Evolutionary conservation across 1,140 invertebrate species (phyloP), one percentile per base, ranked within the genome.

Genomic region (Eurytemora carolleeae): DNA sequence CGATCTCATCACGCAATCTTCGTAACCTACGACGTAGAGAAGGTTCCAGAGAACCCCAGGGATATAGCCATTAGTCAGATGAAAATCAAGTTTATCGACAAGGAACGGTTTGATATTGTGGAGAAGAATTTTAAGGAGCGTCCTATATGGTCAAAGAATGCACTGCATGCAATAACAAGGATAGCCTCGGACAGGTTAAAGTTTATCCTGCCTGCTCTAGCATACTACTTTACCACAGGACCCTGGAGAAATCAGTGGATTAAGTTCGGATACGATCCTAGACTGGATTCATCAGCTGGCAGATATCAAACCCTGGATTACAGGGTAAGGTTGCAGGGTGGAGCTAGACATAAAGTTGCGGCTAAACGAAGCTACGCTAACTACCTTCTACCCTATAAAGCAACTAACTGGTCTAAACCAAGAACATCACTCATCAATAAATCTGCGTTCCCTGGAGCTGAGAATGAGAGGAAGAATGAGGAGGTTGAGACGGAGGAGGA

Each of bases 191-290:
- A 80, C 19, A 78, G 80, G 24, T 69, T 92, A 0, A 92, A 87
- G 72, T 78, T 80, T 67, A 76, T 93, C 26, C 72, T 94, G 52
- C 87, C 90, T 0, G 77, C 80, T 23, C 71, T 87, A 1, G 85
- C 87, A 0, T 87, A 87, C 71, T 89, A 89, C 70, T 87, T 84
- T 71, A 76, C 77, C 16, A 84, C 80, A 65, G 91, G 92, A 0
- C 91, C 91, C 0, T 97, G 88, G 87, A 76, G 86, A 59, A 79
- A 80, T 55, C 77, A 85, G 68, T 94, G 89, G 84, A 80, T 87
- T 0, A 80, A 76, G 69, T 80, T 84, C 67, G 88, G 87, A 0
- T 93, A 88, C 68, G 87, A 94, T 75, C 88, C 89, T 0, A 75
- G 84, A 53, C 82, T 81, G 67, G 81, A 89, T 65, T 81, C 82